Conservation (phyloP, 1,140 invertebrate species). For the Ditylenchus dipsaci region DNA sequence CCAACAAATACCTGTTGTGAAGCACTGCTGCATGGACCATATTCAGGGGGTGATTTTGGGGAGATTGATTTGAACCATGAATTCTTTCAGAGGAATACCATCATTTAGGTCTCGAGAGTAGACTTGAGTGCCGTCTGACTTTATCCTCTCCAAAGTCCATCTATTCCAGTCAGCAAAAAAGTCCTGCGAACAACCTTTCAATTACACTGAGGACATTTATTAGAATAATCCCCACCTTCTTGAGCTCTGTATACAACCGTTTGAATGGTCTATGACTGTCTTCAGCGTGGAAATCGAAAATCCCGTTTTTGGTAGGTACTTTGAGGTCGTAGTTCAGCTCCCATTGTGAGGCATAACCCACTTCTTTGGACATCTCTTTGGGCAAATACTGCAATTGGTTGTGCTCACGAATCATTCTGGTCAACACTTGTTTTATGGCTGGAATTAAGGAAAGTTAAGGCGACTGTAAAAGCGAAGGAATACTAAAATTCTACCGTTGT, state of each 20-base stretch:
- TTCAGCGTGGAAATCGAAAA: constrained; percentile 19
- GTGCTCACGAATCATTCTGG: constrained; percentile 24
- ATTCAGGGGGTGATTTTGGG: neutral
- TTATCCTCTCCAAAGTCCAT: constrained; percentile 12
- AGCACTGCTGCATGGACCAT: neutral
- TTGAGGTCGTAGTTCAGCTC: constrained; percentile 9
- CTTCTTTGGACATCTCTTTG: constrained; percentile 7
- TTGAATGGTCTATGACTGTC: constrained; percentile 22
- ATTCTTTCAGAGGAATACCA: neutral
- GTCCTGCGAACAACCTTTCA: constrained; percentile 8
- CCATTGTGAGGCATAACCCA: constrained; percentile 4
- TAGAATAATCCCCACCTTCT: constrained; percentile 8
- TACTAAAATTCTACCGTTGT: neutral
- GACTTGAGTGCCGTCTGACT: constrained; percentile 12
- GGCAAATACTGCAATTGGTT: constrained; percentile 20
- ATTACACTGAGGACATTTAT: constrained; percentile 8
- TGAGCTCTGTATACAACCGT: constrained; percentile 7
- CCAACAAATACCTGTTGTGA: neutral
- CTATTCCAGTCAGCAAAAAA: constrained; percentile 9
- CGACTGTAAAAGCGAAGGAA: neutral
- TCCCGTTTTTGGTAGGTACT: constrained; percentile 22
- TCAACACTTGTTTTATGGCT: constrained; percentile 19
- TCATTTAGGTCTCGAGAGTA: neutral
- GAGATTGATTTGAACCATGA: neutral
- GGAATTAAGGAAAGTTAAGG: neutral